phyloP scores from a whole-genome alignment of 2,797 vertebrate species.

The Pantherophis vulpinus region DNA sequence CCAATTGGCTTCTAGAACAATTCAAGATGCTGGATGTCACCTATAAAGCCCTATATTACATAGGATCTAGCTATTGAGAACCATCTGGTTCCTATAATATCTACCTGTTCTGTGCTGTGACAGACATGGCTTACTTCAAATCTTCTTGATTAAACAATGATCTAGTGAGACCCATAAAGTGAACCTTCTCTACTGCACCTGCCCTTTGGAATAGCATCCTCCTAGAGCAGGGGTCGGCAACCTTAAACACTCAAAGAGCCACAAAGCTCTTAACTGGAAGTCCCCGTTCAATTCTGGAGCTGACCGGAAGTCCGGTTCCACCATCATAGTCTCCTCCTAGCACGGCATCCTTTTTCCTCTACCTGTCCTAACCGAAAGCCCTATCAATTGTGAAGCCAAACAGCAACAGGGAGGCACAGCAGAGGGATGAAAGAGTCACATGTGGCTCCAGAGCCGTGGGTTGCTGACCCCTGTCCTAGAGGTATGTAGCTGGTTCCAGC shows the following conservation, averaged over 20 bases:
- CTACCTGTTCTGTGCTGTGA: not conserved
- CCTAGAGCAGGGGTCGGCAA: not conserved
- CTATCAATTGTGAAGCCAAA: no score
- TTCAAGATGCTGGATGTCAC: not conserved
- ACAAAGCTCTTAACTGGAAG: no score
- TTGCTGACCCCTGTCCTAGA: no score
- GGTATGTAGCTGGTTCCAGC: not conserved
- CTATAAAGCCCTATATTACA: not conserved
- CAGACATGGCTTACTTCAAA: not conserved
- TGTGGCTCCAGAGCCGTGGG: no score
- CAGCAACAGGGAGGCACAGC: no score
- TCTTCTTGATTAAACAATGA: not conserved
- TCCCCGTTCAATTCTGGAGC: no score
- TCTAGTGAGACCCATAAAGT: not conserved
- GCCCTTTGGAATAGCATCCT: not conserved
- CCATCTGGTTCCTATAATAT: not conserved
- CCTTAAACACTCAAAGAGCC: no score
- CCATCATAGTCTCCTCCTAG: no score
- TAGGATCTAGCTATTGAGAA: not conserved
- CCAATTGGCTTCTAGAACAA: not conserved
- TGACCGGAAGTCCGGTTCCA: no score
- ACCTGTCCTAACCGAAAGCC: no score
- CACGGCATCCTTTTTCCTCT: no score
- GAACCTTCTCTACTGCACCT: not conserved
- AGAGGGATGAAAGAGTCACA: no score